phyloP scores from a whole-genome alignment of 2,888 invertebrate genomes.

The Amphiduros pacificus region DNA sequence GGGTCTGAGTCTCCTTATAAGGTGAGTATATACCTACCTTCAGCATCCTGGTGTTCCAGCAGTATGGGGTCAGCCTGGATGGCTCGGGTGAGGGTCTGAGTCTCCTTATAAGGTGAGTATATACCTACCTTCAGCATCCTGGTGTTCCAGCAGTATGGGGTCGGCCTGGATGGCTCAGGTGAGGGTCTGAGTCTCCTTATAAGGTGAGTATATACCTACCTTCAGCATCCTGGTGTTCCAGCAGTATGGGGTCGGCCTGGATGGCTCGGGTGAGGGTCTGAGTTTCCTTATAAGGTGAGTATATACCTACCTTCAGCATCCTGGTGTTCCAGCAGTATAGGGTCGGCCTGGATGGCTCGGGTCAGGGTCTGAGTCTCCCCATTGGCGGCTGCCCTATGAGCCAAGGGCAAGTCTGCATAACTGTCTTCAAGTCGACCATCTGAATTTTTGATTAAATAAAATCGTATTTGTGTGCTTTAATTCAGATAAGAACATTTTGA shows the following conservation, averaged over 20 bases:
- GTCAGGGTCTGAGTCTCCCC: slow-evolving; percentile 40
- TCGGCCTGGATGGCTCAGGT: slow-evolving; percentile 39
- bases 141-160: slow-evolving; percentile 42
- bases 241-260: background rate
- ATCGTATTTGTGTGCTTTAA: no score
- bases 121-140: slow-evolving; percentile 39
- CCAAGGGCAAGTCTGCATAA: no score
- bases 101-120: background rate
- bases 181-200: slow-evolving; percentile 37
- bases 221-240: slow-evolving; percentile 39
- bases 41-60: slow-evolving; percentile 41
- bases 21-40: slow-evolving; percentile 39
- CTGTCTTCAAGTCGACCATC: no score
- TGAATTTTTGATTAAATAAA: no score
- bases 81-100: slow-evolving; percentile 34
- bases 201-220: slow-evolving; percentile 8
- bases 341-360: slow-evolving; percentile 40
- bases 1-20: slow-evolving; percentile 35
- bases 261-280: background rate
- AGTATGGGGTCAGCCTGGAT: slow-evolving; percentile 43
- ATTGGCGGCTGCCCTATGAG: slow-evolving; percentile 41
- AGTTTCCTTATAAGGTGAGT: background rate
- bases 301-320: slow-evolving; percentile 38
- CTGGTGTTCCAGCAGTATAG: slow-evolving; percentile 40
- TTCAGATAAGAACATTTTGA: no score